Percentiles rank a stretch among this genome's conserved stretches.
phyloP scores from a whole-genome alignment of 2,113 vertebrate genomes.

The Sclerurus mexicanus region DNA sequence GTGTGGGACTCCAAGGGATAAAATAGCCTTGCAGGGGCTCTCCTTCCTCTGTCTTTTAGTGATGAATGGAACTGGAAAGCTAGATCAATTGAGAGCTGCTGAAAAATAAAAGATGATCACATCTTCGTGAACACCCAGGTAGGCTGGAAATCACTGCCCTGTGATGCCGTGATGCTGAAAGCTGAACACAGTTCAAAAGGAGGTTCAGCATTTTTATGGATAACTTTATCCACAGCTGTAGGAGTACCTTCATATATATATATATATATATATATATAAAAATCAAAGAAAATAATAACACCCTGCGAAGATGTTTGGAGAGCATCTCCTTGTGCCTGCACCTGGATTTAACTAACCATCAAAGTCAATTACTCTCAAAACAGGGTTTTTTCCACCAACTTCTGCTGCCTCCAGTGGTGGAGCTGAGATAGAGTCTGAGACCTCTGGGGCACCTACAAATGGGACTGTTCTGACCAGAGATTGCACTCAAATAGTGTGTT shows the following conservation, averaged over 20 bases:
- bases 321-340: background rate
- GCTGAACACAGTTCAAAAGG: background rate
- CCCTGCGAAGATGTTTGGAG: background rate
- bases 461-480: background rate
- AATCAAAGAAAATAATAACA: background rate
- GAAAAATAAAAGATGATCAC: background rate
- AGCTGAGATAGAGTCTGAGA: background rate
- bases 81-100: background rate
- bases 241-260: background rate
- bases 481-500: background rate
- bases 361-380: background rate
- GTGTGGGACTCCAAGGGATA: background rate
- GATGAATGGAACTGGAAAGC: background rate
- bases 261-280: too few species aligned
- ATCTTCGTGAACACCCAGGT: background rate
- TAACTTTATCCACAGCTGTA: background rate
- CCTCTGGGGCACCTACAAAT: background rate
- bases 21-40: background rate
- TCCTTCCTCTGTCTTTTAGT: background rate
- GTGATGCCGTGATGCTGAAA: background rate
- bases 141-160: background rate
- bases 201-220: background rate
- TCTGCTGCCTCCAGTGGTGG: background rate
- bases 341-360: fast-evolving
- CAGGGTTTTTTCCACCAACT: background rate